These are phyloP conservation scores for Mastacembelus armatus DNA, from an alignment of 2,797 vertebrate genomes.

Conservation along the genomic window DNA sequence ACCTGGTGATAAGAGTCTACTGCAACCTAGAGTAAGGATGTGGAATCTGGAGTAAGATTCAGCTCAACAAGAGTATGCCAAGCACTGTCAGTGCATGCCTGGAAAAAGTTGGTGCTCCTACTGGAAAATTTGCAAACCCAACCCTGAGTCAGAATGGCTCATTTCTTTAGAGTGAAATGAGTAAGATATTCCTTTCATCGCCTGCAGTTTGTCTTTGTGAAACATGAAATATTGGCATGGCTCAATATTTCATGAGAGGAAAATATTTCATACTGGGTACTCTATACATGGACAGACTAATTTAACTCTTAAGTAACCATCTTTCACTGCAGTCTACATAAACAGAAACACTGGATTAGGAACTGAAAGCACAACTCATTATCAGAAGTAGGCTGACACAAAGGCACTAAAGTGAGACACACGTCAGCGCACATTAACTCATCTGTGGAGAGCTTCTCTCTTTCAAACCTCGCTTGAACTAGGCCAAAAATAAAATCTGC, in stretches of 20 bases:
- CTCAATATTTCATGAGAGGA: conserved; percentile 35
- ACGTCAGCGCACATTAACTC: conserved; percentile 43
- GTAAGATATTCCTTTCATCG: conserved; percentile 68
- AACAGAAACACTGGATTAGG: conserved; percentile 26
- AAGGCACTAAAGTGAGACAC: conserved; percentile 34
- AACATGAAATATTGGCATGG: conserved; percentile 47
- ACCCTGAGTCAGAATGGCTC: conserved; percentile 62
- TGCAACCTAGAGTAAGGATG: conserved; percentile 39
- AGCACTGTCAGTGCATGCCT: conserved; percentile 75
- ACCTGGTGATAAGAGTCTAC: conserved; percentile 21
- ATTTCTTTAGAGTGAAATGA: conserved; percentile 76
- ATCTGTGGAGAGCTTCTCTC: conserved; percentile 32
- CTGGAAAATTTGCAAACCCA: conserved; percentile 77
- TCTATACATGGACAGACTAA: conserved; percentile 35
- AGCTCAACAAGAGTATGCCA: conserved; percentile 58
- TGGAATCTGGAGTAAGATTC: conserved; percentile 55
- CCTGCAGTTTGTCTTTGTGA: conserved; percentile 40
- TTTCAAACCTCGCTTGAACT: conserved; percentile 33
- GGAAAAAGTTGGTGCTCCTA: conserved; percentile 77
- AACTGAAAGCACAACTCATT: conserved; percentile 29
- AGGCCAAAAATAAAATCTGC: conserved; percentile 16
- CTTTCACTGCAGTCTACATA: neutral
- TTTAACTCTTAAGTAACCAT: conserved; percentile 19
- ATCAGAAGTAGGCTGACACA: conserved; percentile 19
- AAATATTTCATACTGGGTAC: neutral